A percentile compares a stretch with the other conserved stretches of the same genome.
Evolutionary conservation across 2,113 vertebrate genomes (phyloP).

Genomic region (Trogon melanurus): DNA sequence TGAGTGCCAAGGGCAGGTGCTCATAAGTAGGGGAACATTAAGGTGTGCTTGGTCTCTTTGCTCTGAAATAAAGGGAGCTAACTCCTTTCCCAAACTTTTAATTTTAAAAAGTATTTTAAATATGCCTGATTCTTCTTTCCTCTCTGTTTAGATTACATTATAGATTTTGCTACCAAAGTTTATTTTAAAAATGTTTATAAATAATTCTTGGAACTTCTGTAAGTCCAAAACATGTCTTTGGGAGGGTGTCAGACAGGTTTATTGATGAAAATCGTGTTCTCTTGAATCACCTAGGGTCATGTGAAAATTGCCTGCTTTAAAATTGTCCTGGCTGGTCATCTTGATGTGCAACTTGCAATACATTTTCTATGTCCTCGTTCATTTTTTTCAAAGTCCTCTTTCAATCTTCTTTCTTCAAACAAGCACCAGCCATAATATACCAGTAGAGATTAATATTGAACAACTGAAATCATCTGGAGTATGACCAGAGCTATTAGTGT

Average conservation of each 20-base stretch:
- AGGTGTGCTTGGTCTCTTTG: not conserved
- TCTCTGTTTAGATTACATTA: not conserved
- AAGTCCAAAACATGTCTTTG: not conserved
- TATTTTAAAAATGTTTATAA: not conserved
- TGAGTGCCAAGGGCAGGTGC: not conserved
- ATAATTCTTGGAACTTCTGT: not conserved
- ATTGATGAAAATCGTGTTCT: not conserved
- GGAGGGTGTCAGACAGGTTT: not conserved
- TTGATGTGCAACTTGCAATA: not conserved
- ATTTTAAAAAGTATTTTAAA: not conserved
- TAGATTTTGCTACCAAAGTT: not conserved
- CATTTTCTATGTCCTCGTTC: not conserved
- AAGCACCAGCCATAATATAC: accelerated
- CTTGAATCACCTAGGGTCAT: not conserved
- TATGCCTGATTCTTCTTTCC: not conserved
- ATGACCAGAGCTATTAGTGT: not conserved
- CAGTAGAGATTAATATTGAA: not conserved
- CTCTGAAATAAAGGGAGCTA: not conserved
- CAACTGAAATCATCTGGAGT: not conserved
- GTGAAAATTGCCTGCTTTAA: not conserved
- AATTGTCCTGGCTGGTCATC: not conserved
- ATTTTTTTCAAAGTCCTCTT: not conserved
- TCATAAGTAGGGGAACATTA: not conserved
- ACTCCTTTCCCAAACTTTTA: not conserved
- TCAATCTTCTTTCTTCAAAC: not conserved